Base-by-base conservation (phyloP, 2,797 vertebrate species). In the Caiman crocodilus region DNA sequence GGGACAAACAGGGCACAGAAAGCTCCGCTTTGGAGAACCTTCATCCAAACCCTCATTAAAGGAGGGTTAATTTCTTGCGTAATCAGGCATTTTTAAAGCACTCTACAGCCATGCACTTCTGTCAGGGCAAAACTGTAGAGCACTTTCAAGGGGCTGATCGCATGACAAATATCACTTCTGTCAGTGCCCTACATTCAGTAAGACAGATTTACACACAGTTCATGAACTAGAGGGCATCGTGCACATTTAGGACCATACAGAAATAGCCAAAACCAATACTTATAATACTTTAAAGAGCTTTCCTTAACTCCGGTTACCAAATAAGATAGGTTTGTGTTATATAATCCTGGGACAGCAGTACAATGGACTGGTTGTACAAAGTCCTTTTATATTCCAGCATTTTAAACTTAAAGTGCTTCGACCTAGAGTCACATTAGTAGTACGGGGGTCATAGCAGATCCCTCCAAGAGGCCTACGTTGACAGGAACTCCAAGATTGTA, bases 131-230 rank as follows among this genome's bases (percentile, higher is more conserved):
- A 50, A 50, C 9, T 50, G 42, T 50, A 50, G 42, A 50, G 42
- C 42, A 50, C 42, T 50, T 50, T 50, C 42, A 50, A 50, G 42
- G 42, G 42, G 42, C 42, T 50, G 42, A 50, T 50, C 10, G 10
- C 42, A 50, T 3, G 42, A 50, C 42, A 11, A 50, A 50, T 50
- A 50, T 50, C 42, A 50, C 10, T 50, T 50, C 42, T 50, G 42
- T 50, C 9, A 50, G 42, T 10, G 9, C 42, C 42, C 42, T 71
- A 81, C 89, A 94, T 88, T 65, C 55, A 87, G 60, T 8, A 55
- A 79, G 87, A 79, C 77, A 10, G 65, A 30, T 84, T 88, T 83
- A 89, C 4, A 28, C 1, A 1, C 89, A 20, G 88, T 94, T 96
- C 55, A 82, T 71, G 92, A 83, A 55, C 89, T 21, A 50, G 79